Percentiles rank a stretch among this genome's conserved stretches.
phyloP scores from a whole-genome alignment of 2,113 vertebrate species.

The Phylloscopus trochiloides region DNA sequence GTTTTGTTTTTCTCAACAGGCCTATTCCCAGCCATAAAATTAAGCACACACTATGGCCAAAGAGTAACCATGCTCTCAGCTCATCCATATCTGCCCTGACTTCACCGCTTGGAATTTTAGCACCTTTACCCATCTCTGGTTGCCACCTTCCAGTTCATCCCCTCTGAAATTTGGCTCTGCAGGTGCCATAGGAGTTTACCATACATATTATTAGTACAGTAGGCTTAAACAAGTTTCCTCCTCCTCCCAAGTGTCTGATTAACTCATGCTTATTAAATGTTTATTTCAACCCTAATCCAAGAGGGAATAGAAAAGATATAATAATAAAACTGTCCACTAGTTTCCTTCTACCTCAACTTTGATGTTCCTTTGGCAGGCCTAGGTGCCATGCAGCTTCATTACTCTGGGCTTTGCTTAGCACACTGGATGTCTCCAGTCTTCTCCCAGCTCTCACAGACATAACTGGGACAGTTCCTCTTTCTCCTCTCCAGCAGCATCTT shows the following conservation, averaged over 20 bases:
- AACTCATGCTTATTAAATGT: neutral
- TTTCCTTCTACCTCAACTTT: neutral
- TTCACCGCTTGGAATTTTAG: neutral
- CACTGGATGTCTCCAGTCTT: accelerated
- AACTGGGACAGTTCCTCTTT: neutral
- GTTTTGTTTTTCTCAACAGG: neutral
- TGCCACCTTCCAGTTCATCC: neutral
- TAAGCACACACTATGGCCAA: accelerated
- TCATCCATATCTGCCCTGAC: neutral
- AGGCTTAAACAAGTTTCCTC: neutral
- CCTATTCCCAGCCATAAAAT: neutral
- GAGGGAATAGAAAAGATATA: neutral
- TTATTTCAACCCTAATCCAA: neutral
- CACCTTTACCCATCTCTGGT: neutral
- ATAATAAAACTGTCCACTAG: neutral
- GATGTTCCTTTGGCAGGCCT: neutral
- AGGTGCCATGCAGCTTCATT: neutral
- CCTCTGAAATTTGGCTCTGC: neutral
- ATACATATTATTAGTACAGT: neutral
- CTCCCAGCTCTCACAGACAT: neutral
- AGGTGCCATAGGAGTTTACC: accelerated
- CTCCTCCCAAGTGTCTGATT: neutral
- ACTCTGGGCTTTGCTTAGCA: neutral
- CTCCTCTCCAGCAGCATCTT: neutral
- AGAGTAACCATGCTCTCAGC: neutral